Conservation (phyloP, 2,888 invertebrate species). For the Dasypogon diadema region DNA sequence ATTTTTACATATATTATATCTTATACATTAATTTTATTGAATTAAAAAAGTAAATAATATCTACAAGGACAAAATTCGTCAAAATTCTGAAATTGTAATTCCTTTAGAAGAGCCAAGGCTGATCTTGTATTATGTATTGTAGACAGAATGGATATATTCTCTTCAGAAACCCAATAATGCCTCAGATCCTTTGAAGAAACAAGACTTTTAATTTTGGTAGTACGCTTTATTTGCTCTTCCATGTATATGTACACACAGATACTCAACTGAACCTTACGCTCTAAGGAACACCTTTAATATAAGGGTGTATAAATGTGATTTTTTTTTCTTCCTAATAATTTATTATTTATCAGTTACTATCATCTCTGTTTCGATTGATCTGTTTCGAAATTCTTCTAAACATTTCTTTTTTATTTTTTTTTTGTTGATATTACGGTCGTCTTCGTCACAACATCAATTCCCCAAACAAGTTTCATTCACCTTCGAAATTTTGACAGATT, state of each 20-base stretch:
- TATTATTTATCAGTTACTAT: not conserved
- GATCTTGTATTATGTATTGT: no score
- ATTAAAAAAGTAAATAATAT: no score
- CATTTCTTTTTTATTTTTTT: constrained; percentile 1
- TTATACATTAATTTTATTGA: no score
- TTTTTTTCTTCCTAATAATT: constrained; percentile 28
- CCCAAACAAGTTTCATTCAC: not conserved
- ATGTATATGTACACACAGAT: constrained; percentile 38
- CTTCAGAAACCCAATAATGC: no score
- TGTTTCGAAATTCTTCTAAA: not conserved
- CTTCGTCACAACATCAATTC: no score
- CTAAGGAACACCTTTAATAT: constrained; percentile 56
- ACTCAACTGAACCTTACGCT: not conserved
- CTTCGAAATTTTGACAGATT: not conserved
- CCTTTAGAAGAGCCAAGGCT: no score
- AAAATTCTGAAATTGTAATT: no score
- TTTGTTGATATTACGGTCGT: not conserved
- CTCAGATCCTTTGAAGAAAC: not conserved
- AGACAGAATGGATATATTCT: no score
- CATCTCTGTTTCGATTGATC: not conserved
- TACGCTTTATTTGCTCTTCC: not conserved
- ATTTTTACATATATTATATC: no score
- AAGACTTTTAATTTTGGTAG: not conserved
- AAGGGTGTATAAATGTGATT: constrained; percentile 51
- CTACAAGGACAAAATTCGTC: no score